Evolutionary conservation across 2,797 vertebrate species (phyloP), one percentile per base, ranked within the genome.

Genomic region (Eulemur coronatus): DNA sequence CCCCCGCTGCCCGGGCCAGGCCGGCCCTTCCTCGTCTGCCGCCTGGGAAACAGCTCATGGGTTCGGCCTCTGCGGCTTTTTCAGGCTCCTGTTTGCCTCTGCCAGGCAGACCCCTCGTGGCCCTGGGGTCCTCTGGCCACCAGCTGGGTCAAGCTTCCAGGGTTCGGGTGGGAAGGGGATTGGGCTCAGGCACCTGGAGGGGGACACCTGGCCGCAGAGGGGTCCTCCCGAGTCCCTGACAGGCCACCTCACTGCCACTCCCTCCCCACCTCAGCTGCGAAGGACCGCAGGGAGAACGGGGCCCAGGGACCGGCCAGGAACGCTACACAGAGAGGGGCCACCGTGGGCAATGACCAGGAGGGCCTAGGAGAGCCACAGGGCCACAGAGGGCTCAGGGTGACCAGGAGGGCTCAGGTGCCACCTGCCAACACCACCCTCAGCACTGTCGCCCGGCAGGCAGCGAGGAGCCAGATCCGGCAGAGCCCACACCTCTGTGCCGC

Each of bases 401-500:
- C 7, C 18, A 41, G 2, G 26, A 28, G 28, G 48, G 84, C 6
- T 11, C 10, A 7, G 9, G n/a, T 22, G 4, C n/a, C 7, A 17
- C 46, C 30, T 12, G 46, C 17, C 15, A 10, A 33, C 15, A 43
- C 7, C 15, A 10, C 28, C 28, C 28, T 48, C 43, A 46, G 43
- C 43, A 28, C 43, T 10, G 70, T 8, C 13, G 4, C 41, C 2
- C 1, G 13, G 26, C 13, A 43, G 26, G 41, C 59, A 30, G 12
- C 59, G 4, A 5, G 14, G 38, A 43, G 69, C 24, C 35, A 3
- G 69, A 75, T 46, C 15, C 11, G 5, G 30, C 73, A 9, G 8
- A 46, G 43, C 43, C 11, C 17, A 48, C 8, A 10, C 28, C 17
- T 2, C 1, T 0, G 9, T 75, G 72, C 10, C 7, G 43, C 43